phyloP scores from a whole-genome alignment of 2,888 invertebrate species.

The Hydroisotoma schaefferi region DNA sequence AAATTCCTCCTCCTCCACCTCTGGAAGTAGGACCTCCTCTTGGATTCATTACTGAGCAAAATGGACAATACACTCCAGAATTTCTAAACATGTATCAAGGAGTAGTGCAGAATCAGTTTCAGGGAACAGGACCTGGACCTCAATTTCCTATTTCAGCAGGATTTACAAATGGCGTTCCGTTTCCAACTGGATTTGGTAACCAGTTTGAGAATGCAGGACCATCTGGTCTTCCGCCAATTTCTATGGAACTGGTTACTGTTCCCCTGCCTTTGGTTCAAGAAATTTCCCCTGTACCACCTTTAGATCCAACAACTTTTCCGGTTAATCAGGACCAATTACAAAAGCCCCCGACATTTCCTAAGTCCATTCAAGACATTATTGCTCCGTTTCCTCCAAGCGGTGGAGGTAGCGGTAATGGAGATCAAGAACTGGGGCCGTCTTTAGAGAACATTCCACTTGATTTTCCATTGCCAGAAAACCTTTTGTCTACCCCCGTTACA shows the following conservation, averaged over 20 bases:
- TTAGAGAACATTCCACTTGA: not conserved
- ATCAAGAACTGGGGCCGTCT: not conserved
- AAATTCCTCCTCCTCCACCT: slow-evolving; percentile 13
- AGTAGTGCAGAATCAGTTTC: slow-evolving; percentile 13
- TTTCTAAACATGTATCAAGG: slow-evolving; percentile 33
- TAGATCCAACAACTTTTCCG: not conserved
- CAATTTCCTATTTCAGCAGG: not conserved
- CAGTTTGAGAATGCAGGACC: not conserved
- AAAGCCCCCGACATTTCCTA: slow-evolving; percentile 34
- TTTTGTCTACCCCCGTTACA: not conserved
- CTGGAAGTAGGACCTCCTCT: slow-evolving; percentile 4
- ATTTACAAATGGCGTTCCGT: not conserved
- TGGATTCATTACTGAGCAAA: slow-evolving; percentile 20
- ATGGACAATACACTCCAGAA: slow-evolving; percentile 39
- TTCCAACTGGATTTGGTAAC: not conserved
- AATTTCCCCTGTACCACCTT: not conserved
- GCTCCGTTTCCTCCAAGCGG: slow-evolving; percentile 23
- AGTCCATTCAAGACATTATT: slow-evolving; percentile 45
- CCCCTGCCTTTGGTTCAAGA: not conserved
- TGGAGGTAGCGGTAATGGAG: too few relatives aligned
- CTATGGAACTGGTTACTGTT: not conserved
- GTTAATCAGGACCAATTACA: not conserved
- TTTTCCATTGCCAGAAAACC: not conserved
- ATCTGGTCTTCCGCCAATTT: not conserved
- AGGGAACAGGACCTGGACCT: not conserved